Evolutionary conservation across 2,797 vertebrate species (phyloP).

Genomic region (Ibycter americanus): DNA sequence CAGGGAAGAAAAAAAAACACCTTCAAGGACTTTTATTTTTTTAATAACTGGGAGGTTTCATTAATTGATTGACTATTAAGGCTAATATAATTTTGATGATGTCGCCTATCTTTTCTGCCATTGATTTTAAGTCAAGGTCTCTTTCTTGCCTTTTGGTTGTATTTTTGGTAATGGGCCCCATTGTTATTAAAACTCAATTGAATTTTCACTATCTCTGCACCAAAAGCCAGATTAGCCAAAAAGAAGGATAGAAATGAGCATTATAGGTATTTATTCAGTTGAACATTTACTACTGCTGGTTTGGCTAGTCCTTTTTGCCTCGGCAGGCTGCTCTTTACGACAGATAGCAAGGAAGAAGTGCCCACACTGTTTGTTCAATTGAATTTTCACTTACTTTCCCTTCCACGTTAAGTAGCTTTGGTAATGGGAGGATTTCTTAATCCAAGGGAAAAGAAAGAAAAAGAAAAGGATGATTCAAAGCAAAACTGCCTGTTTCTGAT

Average conservation of each 20-base stretch:
- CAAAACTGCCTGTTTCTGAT: not conserved
- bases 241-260: not conserved
- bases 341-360: not conserved
- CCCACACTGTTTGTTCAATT: not conserved
- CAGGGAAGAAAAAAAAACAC: not conserved
- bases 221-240: conserved; percentile 15
- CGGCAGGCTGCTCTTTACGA: not conserved
- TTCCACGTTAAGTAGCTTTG: not conserved
- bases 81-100: conserved; percentile 79
- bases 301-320: not conserved
- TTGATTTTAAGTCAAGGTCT: conserved; percentile 68
- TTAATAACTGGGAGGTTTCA: conserved; percentile 59
- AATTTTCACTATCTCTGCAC: conserved; percentile 52
- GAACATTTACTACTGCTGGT: not conserved
- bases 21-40: not conserved
- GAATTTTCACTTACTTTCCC: conserved; percentile 46
- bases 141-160: conserved; percentile 27
- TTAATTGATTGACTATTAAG: conserved; percentile 76
- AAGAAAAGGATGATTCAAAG: not conserved
- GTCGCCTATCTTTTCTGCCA: conserved; percentile 65
- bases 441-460: not conserved
- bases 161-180: conserved; percentile 35
- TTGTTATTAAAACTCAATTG: conserved; percentile 51
- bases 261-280: conserved; percentile 38
- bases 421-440: conserved; percentile 33